phyloP scores from a whole-genome alignment of 2,888 invertebrate genomes.

The Caenorhabditis sp. region DNA sequence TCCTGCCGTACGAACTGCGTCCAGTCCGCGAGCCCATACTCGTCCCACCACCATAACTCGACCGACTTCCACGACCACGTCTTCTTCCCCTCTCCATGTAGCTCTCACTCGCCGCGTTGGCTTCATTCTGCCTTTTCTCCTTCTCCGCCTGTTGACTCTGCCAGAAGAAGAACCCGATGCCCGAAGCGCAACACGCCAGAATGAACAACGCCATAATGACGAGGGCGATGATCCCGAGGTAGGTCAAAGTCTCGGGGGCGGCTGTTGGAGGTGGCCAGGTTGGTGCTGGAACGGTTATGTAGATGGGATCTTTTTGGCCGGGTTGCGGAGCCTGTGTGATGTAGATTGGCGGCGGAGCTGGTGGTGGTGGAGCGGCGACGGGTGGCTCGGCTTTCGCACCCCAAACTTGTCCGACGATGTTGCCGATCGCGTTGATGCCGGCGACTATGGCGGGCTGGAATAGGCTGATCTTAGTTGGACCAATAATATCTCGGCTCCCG shows the following conservation, averaged over 20 bases:
- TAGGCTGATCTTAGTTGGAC: too few relatives aligned
- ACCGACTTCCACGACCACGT: conserved; percentile 14
- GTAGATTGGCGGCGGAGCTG: background rate
- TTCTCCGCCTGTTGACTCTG: conserved; percentile 12
- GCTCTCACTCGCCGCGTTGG: background rate
- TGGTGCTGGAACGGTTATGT: background rate
- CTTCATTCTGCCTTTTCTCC: background rate
- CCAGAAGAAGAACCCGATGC: conserved; percentile 24
- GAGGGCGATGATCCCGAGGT: conserved; percentile 15
- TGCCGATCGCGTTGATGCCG: conserved; percentile 11
- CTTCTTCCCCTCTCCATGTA: conserved; percentile 13
- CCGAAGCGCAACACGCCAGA: conserved; percentile 7
- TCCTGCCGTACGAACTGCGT: conserved; percentile 4
- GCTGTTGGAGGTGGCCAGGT: conserved; percentile 14
- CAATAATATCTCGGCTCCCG: too few relatives aligned
- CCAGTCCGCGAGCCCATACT: background rate
- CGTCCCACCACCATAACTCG: background rate
- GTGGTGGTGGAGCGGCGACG: conserved; percentile 1
- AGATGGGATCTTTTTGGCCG: background rate
- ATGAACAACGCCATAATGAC: background rate
- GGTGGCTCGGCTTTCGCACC: background rate
- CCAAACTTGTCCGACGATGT: background rate
- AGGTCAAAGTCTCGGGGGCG: background rate
- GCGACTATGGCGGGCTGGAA: background rate
- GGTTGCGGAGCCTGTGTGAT: background rate